phyloP scores from a whole-genome alignment of 2,888 invertebrate species.

The Chrysomela aeneicollis region DNA sequence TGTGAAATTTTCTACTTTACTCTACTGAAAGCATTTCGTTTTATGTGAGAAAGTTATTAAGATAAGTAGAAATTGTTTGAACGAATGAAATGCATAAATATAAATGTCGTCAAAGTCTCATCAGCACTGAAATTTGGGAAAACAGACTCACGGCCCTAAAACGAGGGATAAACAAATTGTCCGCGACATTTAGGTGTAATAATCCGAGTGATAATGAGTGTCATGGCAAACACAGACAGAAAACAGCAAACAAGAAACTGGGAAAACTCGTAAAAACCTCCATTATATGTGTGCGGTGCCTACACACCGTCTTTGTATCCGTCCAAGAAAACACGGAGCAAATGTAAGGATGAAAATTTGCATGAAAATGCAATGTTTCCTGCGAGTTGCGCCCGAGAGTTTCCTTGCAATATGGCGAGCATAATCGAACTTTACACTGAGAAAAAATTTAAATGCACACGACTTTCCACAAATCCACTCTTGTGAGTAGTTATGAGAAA shows the following conservation, averaged over 20 bases:
- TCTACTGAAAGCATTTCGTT: no score
- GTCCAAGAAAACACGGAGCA: conserved; percentile 59
- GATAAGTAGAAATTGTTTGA: no score
- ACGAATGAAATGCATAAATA: neutral
- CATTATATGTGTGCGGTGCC: conserved; percentile 50
- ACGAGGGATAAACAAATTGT: conserved; percentile 1
- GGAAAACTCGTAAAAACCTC: conserved; percentile 48
- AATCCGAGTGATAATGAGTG: conserved; percentile 51
- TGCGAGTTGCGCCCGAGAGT: conserved; percentile 54
- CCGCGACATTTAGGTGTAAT: conserved; percentile 11
- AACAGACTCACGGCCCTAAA: neutral
- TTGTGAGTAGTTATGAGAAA: no score
- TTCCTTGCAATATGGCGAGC: conserved; percentile 51
- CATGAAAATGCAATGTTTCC: conserved; percentile 58
- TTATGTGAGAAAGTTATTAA: no score
- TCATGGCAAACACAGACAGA: conserved; percentile 45
- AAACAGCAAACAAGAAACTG: conserved; percentile 42
- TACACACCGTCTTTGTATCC: conserved; percentile 55
- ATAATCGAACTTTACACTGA: conserved; percentile 43
- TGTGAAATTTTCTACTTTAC: no score
- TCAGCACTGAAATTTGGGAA: neutral
- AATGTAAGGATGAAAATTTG: conserved; percentile 61
- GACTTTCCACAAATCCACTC: no score
- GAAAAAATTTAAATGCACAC: neutral
- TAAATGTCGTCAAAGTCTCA: neutral